A percentile compares a stretch with the other conserved stretches of the same genome.
Conservation (phyloP, 2,797 vertebrate species). For the Falco rusticolus region DNA sequence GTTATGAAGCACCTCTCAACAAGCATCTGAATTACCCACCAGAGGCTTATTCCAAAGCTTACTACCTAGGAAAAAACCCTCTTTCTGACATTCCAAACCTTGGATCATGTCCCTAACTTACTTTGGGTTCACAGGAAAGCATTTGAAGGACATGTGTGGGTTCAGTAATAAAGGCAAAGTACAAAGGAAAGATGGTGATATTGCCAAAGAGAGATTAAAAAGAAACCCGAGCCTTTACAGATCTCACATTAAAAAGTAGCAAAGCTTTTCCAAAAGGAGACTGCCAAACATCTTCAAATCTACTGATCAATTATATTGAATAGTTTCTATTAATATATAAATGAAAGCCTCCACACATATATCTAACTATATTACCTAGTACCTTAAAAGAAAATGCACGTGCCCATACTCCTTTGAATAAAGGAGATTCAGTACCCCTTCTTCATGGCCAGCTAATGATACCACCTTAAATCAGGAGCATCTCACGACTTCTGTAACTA, state of each 20-base stretch:
- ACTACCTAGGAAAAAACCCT: background rate
- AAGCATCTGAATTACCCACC: background rate
- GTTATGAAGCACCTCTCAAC: background rate
- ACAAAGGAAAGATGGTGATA: background rate
- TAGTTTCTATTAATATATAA: background rate
- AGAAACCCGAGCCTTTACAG: background rate
- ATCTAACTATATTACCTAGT: background rate
- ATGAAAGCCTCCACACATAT: background rate
- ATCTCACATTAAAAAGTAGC: background rate
- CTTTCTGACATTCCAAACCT: background rate
- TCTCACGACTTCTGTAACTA: background rate
- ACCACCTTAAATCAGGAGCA: background rate
- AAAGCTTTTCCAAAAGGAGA: background rate
- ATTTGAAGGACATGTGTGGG: fast-evolving
- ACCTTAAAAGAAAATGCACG: background rate
- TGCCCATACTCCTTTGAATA: background rate
- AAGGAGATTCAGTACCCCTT: background rate
- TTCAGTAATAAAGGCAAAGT: background rate
- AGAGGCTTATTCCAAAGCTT: background rate
- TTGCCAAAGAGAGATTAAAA: background rate
- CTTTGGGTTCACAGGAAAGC: background rate
- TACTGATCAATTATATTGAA: background rate
- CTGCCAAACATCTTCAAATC: background rate
- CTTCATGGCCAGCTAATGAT: background rate
- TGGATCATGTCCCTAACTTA: background rate